Base-by-base conservation (phyloP, 1,140 invertebrate genomes). In the Lordiphosa clarofinis region DNA sequence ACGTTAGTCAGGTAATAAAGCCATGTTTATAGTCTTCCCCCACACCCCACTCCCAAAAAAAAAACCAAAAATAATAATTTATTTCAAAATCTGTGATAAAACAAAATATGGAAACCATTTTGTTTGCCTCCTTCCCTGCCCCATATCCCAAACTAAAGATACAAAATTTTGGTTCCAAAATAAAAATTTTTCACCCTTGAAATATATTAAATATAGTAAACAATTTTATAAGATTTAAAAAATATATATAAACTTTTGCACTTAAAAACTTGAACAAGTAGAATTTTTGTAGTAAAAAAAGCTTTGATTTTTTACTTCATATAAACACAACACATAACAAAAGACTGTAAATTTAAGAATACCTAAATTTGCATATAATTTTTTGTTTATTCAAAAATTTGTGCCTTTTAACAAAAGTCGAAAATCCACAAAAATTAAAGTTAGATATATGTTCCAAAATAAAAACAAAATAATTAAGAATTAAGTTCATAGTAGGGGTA, bases 41-140 rank as follows among this genome's bases (percentile, higher is more conserved):
- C 28, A 9, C 4, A 4, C 13, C 33, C 47, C 21, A 21, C 3
- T 9, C 43, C 61, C 13, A 1, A 68, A 67, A 55, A 24, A 4
- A 0, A 5, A 6, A 28, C 6, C 6, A 28, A 28, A 28, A 28
- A 28, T 5, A 28, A 9, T 49, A 8, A 39, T 82, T 82, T 59
- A 76, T 84, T 84, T 82, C 60, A 48, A 84, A 56, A 84, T 73
- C 78, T 82, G 78, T 82, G 78, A 82, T 82, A 82, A 66, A 81
- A 82, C 44, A 62, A 73, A 15, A 12, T 28, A 46, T 19, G n/a
- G 10, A 54, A 54, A 31, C 39, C 28, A 40, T 38, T 40, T 54
- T 55, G 50, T 28, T 31, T 57, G 56, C 46, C 47, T 48, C 60
- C 59, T 70, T 49, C 21, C 42, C 36, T 46, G 12, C 21, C 31